Evolutionary conservation across 2,888 invertebrate species (phyloP).

Genomic region (Eupelmus urozonus): DNA sequence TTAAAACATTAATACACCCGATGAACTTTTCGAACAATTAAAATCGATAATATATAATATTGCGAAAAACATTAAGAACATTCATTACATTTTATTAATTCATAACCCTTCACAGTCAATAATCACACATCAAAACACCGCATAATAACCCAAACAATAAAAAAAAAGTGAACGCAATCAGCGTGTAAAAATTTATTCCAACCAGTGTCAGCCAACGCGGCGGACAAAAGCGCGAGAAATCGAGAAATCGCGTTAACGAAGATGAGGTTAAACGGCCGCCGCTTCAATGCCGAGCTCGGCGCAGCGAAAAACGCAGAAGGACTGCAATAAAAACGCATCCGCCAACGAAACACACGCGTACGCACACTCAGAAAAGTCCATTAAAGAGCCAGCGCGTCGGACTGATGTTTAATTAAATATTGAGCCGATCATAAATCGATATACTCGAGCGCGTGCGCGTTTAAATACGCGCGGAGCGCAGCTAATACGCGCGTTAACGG

Average conservation of each 20-base stretch:
- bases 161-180: no score
- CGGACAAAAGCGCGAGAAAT: neutral
- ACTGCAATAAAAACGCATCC: slow-evolving; percentile 36
- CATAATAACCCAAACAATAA: no score
- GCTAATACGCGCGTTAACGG: slow-evolving; percentile 46
- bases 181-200: no score
- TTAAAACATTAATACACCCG: no score
- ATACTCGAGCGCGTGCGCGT: neutral
- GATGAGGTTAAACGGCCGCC: slow-evolving; percentile 36
- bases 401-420: slow-evolving; percentile 58
- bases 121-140: no score
- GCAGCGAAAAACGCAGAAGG: neutral
- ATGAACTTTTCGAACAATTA: no score
- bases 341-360: neutral
- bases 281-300: slow-evolving; percentile 27
- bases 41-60: no score
- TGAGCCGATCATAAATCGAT: slow-evolving; percentile 55
- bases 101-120: no score
- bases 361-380: slow-evolving; percentile 46
- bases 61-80: no score
- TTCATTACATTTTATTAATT: no score
- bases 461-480: neutral
- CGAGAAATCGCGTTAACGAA: slow-evolving; percentile 19
- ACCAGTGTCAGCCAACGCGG: no score
- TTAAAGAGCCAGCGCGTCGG: slow-evolving; percentile 38